phyloP scores from a whole-genome alignment of 30 jellyfish, hydroid and myxozoan genomes.

The Hydra vulgaris region DNA sequence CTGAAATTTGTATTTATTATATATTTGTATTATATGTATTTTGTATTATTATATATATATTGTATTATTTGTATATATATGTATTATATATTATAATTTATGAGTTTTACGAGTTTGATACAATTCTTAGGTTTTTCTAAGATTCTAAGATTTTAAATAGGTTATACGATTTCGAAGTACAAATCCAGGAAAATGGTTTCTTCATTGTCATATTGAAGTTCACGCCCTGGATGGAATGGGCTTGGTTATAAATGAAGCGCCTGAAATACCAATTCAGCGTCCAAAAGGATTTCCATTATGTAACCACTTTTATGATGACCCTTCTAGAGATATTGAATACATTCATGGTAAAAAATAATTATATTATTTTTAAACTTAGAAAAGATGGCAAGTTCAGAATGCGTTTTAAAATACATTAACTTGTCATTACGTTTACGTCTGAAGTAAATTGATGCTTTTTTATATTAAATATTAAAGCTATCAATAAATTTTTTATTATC shows the following conservation, averaged over 20 bases:
- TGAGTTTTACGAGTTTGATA: too few relatives aligned
- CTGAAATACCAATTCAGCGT: constrained; percentile 45
- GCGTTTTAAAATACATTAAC: too few relatives aligned
- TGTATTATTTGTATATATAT: background rate
- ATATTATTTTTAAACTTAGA: too few relatives aligned
- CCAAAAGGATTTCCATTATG: constrained; percentile 91
- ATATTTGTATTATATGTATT: too few relatives aligned
- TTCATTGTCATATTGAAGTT: constrained; percentile 89
- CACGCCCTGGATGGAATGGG: constrained; percentile 94
- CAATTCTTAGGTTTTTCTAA: too few relatives aligned
- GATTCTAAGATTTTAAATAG: too few relatives aligned
- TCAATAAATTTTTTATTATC: too few relatives aligned
- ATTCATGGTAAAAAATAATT: constrained; percentile 4
- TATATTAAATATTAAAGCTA: too few relatives aligned
- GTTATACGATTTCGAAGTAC: constrained; percentile 66
- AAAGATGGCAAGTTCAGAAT: background rate
- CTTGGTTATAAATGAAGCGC: constrained; percentile 88
- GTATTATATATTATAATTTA: too few relatives aligned
- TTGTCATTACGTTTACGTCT: too few relatives aligned
- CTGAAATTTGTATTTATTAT: too few relatives aligned
- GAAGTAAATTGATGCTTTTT: background rate
- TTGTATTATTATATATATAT: background rate
- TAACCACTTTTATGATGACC: constrained; percentile 61
- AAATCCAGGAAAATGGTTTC: constrained; percentile 91
- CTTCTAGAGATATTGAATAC: constrained; percentile 72